Conservation (phyloP, 2,113 vertebrate genomes). For the Tenebrosternarchus preto region DNA sequence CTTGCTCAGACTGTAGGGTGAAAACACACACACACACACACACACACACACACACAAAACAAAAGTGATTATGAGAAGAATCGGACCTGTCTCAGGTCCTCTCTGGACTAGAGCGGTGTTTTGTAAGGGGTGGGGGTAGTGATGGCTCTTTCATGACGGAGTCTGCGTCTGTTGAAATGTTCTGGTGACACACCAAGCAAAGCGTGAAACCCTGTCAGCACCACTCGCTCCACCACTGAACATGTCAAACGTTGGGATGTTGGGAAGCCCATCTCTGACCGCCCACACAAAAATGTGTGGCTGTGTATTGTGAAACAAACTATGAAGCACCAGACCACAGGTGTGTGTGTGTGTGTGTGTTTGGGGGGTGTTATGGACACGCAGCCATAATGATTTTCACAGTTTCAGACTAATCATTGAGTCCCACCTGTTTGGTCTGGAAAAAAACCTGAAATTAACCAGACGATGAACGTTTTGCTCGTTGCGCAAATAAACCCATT, state of each 20-base stretch:
- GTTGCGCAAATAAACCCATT: constrained; percentile 55
- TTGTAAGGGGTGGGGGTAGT: constrained; percentile 40
- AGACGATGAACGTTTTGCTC: constrained; percentile 58
- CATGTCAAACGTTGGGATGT: constrained; percentile 21
- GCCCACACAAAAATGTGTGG: constrained; percentile 34
- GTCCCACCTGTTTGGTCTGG: constrained; percentile 52
- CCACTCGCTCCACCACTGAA: constrained; percentile 54
- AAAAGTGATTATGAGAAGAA: constrained; percentile 13
- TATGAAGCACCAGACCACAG: constrained; percentile 14
- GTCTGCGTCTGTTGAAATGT: constrained; percentile 67
- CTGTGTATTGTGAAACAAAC: constrained; percentile 4
- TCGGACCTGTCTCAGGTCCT: constrained; percentile 10
- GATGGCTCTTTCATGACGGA: constrained; percentile 66
- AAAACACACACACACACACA: no score
- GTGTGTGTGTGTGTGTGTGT: not conserved
- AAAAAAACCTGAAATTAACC: constrained; percentile 45
- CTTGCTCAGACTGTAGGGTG: constrained; percentile 22
- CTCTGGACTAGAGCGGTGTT: constrained; percentile 7
- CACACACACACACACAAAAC: constrained; percentile 8
- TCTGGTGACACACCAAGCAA: constrained; percentile 66
- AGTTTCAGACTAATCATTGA: constrained; percentile 22
- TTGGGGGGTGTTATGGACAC: not conserved
- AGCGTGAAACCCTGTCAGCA: constrained; percentile 64
- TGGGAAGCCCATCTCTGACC: constrained; percentile 26
- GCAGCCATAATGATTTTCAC: constrained; percentile 15